phyloP scores from a whole-genome alignment of 2,797 vertebrate genomes.

The Epinephelus malabaricus region DNA sequence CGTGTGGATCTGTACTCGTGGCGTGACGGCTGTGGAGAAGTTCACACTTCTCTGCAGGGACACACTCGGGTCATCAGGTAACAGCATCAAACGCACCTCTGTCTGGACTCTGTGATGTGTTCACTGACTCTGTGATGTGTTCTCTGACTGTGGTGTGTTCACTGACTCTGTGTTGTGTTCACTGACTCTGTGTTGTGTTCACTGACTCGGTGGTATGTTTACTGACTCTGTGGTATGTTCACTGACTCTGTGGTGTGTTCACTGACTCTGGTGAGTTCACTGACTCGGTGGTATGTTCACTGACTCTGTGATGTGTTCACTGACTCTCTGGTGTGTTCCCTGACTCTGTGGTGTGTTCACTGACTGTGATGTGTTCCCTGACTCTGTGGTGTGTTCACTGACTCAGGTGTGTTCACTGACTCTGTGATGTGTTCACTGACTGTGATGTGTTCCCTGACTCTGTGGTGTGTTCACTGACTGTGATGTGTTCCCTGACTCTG shows the following conservation, averaged over 20 bases:
- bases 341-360: not conserved
- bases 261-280: not conserved
- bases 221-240: not conserved
- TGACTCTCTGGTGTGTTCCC: too few relatives aligned
- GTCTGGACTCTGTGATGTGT: not conserved
- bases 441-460: too few relatives aligned
- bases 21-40: slow-evolving; percentile 93
- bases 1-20: slow-evolving; percentile 96
- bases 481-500: not conserved
- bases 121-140: not conserved
- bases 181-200: not conserved
- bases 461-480: too few relatives aligned
- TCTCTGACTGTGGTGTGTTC: slow-evolving; percentile 3
- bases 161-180: not conserved
- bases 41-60: slow-evolving; percentile 93
- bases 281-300: not conserved
- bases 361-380: not conserved
- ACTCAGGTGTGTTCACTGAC: not conserved
- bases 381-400: not conserved
- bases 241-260: not conserved
- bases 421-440: not conserved
- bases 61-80: slow-evolving; percentile 99
- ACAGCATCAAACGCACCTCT: not conserved
- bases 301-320: not conserved
- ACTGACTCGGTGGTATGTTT: not conserved